A percentile compares a stretch with the other conserved stretches of the same genome.
These are phyloP conservation scores for Sinopyrophorus schimmeli DNA, from an alignment of 2,888 invertebrate species.

Conservation along the genomic window DNA sequence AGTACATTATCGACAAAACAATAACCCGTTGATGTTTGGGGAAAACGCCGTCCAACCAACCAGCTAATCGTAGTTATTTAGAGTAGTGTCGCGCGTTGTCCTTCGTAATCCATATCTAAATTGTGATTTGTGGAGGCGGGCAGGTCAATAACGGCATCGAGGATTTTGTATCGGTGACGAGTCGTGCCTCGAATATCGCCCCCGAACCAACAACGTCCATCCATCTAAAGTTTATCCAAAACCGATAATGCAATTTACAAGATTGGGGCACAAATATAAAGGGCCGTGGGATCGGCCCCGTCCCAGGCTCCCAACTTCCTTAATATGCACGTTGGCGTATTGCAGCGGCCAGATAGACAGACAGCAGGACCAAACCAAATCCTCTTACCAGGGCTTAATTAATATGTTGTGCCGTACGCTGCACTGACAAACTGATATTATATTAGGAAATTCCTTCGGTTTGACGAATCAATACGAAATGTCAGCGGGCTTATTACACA, in stretches of 20 bases:
- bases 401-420: slow-evolving; percentile 8
- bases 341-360: slow-evolving; percentile 19
- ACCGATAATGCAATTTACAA: slow-evolving; percentile 46
- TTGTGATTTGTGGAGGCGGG: slow-evolving; percentile 49
- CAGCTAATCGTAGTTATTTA: slow-evolving; percentile 23
- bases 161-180: slow-evolving; percentile 32
- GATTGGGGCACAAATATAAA: slow-evolving; percentile 37
- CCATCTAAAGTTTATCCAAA: slow-evolving; percentile 47
- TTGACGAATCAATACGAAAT: no score
- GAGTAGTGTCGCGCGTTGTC: slow-evolving; percentile 16
- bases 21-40: slow-evolving; percentile 12
- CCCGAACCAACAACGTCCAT: slow-evolving; percentile 40
- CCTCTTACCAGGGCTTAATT: slow-evolving; percentile 10
- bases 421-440: no score
- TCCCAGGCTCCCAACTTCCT: slow-evolving; percentile 13
- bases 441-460: no score
- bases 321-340: slow-evolving; percentile 19
- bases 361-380: slow-evolving; percentile 15
- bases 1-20: slow-evolving; percentile 12
- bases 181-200: slow-evolving; percentile 43
- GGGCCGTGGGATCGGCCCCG: slow-evolving; percentile 36
- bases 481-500: no score
- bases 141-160: slow-evolving; percentile 43
- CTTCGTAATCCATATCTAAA: slow-evolving; percentile 36
- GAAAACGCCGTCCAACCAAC: slow-evolving; percentile 11